Percentiles rank a stretch among this genome's conserved stretches.
These are phyloP conservation scores for Pocillopora grandis DNA, from an alignment of 92 coral and sea anemone genomes.

Conservation along the genomic window DNA sequence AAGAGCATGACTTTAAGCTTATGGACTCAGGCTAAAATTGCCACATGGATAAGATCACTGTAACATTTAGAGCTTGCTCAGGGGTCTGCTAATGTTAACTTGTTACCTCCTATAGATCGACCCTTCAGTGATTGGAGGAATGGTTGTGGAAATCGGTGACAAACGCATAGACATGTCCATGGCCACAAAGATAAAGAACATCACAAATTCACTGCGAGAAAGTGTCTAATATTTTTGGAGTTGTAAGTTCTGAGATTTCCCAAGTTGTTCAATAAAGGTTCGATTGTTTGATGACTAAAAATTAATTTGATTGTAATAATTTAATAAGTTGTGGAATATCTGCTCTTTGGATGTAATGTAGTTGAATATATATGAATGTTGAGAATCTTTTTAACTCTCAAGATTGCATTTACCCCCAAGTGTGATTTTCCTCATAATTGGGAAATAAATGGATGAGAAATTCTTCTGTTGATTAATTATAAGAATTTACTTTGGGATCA, in stretches of 20 bases:
- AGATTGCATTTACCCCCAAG: no score
- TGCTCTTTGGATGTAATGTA: neutral
- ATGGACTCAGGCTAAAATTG: no score
- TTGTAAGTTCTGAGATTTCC: slow-evolving; percentile 20
- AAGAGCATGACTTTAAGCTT: no score
- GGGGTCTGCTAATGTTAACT: neutral
- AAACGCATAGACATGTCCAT: slow-evolving; percentile 97
- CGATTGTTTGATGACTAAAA: neutral
- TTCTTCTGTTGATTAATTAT: no score
- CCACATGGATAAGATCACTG: neutral
- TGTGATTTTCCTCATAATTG: no score
- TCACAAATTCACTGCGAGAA: slow-evolving; percentile 83
- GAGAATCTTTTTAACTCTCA: no score
- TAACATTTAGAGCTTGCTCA: neutral
- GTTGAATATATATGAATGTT: no score
- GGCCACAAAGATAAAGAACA: slow-evolving; percentile 88
- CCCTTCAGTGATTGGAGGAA: slow-evolving; percentile 90
- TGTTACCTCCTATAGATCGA: slow-evolving; percentile 64
- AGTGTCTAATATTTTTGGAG: slow-evolving; percentile 56
- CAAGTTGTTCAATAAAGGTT: slow-evolving; percentile 55
- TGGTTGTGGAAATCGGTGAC: slow-evolving; percentile 94
- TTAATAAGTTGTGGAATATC: neutral
- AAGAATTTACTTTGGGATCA: no score
- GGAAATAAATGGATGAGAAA: no score
- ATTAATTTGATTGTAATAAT: neutral